A percentile compares a stretch with the other conserved stretches of the same genome.
These are phyloP conservation scores for Xestia ashworthii DNA, from an alignment of 2,888 invertebrate genomes.

Conservation along the genomic window DNA sequence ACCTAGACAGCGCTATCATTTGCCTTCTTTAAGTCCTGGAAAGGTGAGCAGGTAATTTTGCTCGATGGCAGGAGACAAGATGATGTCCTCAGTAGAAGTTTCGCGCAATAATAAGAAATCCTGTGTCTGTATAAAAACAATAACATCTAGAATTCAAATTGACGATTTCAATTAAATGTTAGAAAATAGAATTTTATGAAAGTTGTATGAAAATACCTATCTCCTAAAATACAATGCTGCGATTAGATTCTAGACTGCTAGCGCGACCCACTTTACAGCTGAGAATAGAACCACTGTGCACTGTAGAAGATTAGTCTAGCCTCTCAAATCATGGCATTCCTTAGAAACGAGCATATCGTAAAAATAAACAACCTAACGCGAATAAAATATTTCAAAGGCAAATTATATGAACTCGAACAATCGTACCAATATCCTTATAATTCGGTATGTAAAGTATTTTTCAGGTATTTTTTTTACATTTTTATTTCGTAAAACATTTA, in stretches of 20 bases:
- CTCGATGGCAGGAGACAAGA: neutral
- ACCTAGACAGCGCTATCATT: neutral
- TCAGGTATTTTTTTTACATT: no score
- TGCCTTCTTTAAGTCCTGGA: neutral
- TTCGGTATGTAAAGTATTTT: no score
- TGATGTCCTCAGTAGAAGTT: neutral
- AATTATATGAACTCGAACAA: neutral
- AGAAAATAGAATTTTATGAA: neutral
- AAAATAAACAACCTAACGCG: neutral
- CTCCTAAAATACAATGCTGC: constrained; percentile 24
- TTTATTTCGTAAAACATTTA: no score
- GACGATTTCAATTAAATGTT: neutral
- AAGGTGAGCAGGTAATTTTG: neutral
- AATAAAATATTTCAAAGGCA: neutral
- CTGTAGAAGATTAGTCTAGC: constrained; percentile 39
- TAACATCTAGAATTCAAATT: neutral
- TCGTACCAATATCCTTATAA: constrained; percentile 6
- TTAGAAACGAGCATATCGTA: no score
- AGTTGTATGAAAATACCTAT: neutral
- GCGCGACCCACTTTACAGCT: constrained; percentile 50
- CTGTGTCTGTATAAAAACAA: neutral
- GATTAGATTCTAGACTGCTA: constrained; percentile 35
- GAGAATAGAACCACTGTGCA: constrained; percentile 54
- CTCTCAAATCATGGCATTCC: constrained; percentile 6
- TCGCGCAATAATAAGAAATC: neutral